These are phyloP conservation scores for Coleophora flavipennella DNA, from an alignment of 2,888 invertebrate species.

Conservation along the genomic window DNA sequence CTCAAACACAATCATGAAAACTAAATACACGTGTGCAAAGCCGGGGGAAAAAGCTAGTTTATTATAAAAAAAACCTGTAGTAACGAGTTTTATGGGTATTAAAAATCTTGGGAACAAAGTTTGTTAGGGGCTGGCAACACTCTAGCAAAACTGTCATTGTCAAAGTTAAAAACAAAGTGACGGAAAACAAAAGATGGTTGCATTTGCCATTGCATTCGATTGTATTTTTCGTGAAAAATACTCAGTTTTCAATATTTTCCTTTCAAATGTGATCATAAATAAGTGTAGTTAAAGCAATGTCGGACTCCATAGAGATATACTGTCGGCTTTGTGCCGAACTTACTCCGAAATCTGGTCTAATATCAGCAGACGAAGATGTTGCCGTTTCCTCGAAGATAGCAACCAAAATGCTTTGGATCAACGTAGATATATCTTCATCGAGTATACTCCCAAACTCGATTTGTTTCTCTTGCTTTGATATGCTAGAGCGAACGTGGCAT, in stretches of 20 bases:
- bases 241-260: conserved; percentile 1
- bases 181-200: conserved; percentile 22
- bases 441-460: conserved; percentile 46
- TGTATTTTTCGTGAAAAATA: conserved; percentile 4
- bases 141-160: conserved; percentile 15
- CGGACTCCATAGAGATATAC: conserved; percentile 38
- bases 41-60: no score
- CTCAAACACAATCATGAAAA: no score
- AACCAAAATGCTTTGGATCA: conserved; percentile 58
- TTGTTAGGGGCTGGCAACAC: no score
- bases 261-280: conserved; percentile 11
- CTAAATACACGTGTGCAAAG: no score
- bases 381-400: conserved; percentile 44
- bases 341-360: conserved; percentile 41
- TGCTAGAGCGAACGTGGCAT: conserved; percentile 53
- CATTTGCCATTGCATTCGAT: conserved; percentile 22
- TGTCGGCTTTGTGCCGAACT: conserved; percentile 61
- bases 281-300: conserved; percentile 28
- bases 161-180: no score
- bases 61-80: no score
- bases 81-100: no score
- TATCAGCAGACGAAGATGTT: conserved; percentile 48
- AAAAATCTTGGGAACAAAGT: neutral
- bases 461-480: conserved; percentile 59
- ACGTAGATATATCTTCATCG: conserved; percentile 40